Evolutionary conservation across 2,888 invertebrate species (phyloP), one percentile per base, ranked within the genome.

Genomic region (Danaus chrysippus): DNA sequence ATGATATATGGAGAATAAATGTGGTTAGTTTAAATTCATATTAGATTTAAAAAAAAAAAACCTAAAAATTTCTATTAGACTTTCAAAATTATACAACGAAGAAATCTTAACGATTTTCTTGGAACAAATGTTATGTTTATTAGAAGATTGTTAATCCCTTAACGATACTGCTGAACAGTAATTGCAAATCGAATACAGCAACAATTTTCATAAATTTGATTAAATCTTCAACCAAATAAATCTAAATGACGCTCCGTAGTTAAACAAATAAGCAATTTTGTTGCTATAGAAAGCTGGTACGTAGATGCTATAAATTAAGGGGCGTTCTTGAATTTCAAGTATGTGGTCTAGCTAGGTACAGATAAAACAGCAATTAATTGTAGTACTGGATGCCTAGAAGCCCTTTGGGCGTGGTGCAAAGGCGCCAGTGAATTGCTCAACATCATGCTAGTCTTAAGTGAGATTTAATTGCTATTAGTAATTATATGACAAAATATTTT

Each of bases 401-500:
- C 71, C 62, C 63, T 68, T 74, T 71, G 82, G 87, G 87, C 86
- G 87, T 84, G 88, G 86, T 79, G 69, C 72, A 68, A 71, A 81
- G 88, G 87, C 88, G 88, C 89, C 87, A 73, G 72, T 75, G 75
- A 78, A 79, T 77, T 81, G 83, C 76, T 81, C 74, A 70, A 76
- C 77, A 77, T 74, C 71, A 66, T 74, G 73, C 76, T 73, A 78
- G 76, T 77, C 80, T 77, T 73, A 72, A 74, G 71, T 74, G 82
- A 84, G 85, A 86, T 83, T 86, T 83, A 84, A 82, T 75, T 76
- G 76, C 79, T 81, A 73, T 68, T 68, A 62, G 71, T 63, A 72
- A 75, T 73, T 75, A 77, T 73, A 73, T 64, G 68, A 69, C 65
- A 83, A 82, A 84, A 84, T 60, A 59, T 17, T 46, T 46, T 17